Evolutionary conservation across 2,888 invertebrate genomes (phyloP).

Genomic region (Phaedon cochleariae): DNA sequence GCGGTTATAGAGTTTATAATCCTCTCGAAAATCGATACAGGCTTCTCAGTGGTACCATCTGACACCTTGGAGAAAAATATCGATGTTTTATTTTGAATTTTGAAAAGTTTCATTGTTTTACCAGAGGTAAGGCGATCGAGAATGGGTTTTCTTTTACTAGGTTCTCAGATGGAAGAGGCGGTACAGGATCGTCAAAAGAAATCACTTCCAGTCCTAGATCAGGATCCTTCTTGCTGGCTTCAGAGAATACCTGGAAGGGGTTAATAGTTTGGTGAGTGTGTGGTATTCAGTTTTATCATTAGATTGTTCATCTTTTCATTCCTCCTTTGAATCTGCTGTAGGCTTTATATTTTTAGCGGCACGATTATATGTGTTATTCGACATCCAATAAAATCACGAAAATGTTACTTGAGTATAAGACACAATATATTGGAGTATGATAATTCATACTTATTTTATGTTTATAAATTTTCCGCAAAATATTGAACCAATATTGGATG

Average conservation of each 20-base stretch:
- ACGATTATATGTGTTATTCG: no score
- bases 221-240: constrained; percentile 48
- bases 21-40: constrained; percentile 59
- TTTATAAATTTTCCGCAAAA: no score
- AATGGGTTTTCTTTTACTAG: constrained; percentile 53
- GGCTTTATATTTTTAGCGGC: no score
- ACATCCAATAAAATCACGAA: no score
- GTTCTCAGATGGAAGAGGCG: constrained; percentile 59
- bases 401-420: no score
- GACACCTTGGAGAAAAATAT: constrained; percentile 49
- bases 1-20: constrained; percentile 61
- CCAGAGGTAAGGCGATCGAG: constrained; percentile 40
- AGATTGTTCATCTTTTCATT: background rate
- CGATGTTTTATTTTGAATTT: constrained; percentile 18
- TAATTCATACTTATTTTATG: no score
- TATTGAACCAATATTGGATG: no score
- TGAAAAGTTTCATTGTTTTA: constrained; percentile 41
- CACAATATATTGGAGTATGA: no score
- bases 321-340: background rate
- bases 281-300: constrained; percentile 11
- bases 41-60: constrained; percentile 54
- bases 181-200: constrained; percentile 59
- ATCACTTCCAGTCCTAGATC: constrained; percentile 59
- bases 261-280: constrained; percentile 29
- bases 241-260: constrained; percentile 51